These are phyloP conservation scores for Epinephelus moara DNA, from an alignment of 2,113 vertebrate genomes.

Conservation along the genomic window DNA sequence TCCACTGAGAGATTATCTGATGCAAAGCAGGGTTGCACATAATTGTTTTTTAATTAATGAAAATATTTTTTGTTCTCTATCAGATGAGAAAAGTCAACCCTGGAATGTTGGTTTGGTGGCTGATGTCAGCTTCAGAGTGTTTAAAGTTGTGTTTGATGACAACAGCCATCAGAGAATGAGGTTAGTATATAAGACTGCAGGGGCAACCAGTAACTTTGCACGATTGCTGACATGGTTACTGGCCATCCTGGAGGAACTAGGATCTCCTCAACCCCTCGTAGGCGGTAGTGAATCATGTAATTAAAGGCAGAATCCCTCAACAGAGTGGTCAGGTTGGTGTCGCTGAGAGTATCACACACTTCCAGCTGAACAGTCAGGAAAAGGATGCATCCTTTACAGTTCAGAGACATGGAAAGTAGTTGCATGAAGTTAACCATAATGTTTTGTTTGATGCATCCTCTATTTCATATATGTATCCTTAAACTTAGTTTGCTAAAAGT, in stretches of 20 bases:
- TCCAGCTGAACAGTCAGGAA: slow-evolving; percentile 4
- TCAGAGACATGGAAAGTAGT: not conserved
- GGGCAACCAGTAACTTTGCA: slow-evolving; percentile 60
- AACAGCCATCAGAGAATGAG: slow-evolving; percentile 52
- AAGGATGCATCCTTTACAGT: not conserved
- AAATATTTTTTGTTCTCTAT: not conserved
- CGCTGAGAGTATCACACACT: slow-evolving; percentile 34
- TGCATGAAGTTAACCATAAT: not conserved
- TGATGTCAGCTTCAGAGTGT: slow-evolving; percentile 28
- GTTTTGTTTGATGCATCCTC: not conserved
- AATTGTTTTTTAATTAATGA: not conserved
- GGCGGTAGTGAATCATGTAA: slow-evolving; percentile 67
- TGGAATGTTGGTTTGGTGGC: not conserved
- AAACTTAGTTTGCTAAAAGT: not conserved
- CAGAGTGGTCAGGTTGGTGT: slow-evolving; percentile 37
- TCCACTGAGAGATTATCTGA: not conserved
- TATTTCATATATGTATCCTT: not conserved
- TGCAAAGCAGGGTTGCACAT: not conserved
- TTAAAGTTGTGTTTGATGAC: slow-evolving; percentile 63
- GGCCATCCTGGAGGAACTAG: slow-evolving; percentile 47
- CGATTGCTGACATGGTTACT: slow-evolving; percentile 60
- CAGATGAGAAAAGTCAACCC: not conserved
- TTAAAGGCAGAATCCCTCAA: slow-evolving; percentile 74
- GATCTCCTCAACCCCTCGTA: slow-evolving; percentile 50
- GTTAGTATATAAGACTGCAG: slow-evolving; percentile 47